phyloP scores from a whole-genome alignment of 2,797 vertebrate species.

The Neopelma chrysocephalum region DNA sequence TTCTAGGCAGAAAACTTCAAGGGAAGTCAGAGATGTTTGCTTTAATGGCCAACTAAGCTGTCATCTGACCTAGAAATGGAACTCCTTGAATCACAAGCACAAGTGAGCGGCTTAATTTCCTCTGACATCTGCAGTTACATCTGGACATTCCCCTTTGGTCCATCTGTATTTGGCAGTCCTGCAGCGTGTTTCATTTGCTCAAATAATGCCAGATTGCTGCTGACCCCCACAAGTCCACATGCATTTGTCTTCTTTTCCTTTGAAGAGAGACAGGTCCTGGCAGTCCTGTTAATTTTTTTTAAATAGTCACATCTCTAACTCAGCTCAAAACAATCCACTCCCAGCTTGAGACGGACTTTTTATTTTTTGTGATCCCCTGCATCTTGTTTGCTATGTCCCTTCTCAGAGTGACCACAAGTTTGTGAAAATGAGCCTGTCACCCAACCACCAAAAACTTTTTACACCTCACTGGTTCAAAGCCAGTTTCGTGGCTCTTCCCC shows the following conservation, averaged over 20 bases:
- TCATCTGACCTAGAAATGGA: slow-evolving; percentile 40
- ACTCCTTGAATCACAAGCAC: background rate
- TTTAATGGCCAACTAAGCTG: background rate
- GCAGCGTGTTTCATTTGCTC: background rate
- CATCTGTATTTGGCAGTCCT: slow-evolving; percentile 7
- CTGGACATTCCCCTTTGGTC: slow-evolving; percentile 15
- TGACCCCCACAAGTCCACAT: background rate
- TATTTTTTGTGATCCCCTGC: background rate
- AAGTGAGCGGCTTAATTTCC: slow-evolving; percentile 22
- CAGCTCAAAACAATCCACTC: background rate
- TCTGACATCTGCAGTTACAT: slow-evolving; percentile 24
- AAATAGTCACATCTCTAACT: background rate
- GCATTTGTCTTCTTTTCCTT: background rate
- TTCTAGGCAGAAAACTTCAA: slow-evolving; percentile 17
- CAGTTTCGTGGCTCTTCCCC: background rate
- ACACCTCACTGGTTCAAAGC: background rate
- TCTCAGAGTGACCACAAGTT: background rate
- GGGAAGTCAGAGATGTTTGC: slow-evolving; percentile 2
- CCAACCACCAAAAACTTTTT: background rate
- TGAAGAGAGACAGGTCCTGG: background rate
- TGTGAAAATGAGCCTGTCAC: background rate
- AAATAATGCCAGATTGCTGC: background rate
- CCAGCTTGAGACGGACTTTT: background rate
- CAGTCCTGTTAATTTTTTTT: background rate
- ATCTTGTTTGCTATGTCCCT: background rate